A percentile compares a stretch with the other conserved stretches of the same genome.
phyloP scores from a whole-genome alignment of 2,888 invertebrate genomes.

The Magallana nippona region DNA sequence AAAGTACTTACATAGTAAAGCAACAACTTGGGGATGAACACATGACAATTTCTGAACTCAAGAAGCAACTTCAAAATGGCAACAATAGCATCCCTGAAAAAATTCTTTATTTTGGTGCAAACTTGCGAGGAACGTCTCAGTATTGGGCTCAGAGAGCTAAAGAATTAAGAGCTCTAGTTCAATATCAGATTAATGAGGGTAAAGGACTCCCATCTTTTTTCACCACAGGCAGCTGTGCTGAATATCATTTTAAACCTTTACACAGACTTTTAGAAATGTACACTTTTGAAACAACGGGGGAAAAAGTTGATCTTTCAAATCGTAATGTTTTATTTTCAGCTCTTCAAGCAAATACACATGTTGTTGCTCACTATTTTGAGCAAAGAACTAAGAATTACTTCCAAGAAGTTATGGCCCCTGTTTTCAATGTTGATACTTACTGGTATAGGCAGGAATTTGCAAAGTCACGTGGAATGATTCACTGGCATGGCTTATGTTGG shows the following conservation, averaged over 20 bases:
- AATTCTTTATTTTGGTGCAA: slow-evolving; percentile 49
- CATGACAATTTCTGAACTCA: slow-evolving; percentile 37
- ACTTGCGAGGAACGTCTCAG: slow-evolving; percentile 52
- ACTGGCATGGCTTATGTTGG: slow-evolving; percentile 60
- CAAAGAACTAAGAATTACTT: slow-evolving; percentile 51
- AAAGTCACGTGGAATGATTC: slow-evolving; percentile 42
- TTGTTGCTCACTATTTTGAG: slow-evolving; percentile 56
- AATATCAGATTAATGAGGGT: slow-evolving; percentile 53
- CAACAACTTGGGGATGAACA: slow-evolving; percentile 49
- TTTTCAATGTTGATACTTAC: slow-evolving; percentile 53
- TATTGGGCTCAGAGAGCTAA: slow-evolving; percentile 54
- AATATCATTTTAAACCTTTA: slow-evolving; percentile 48
- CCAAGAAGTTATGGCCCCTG: slow-evolving; percentile 49
- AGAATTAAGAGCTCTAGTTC: slow-evolving; percentile 49
- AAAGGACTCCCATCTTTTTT: slow-evolving; percentile 50
- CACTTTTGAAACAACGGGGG: slow-evolving; percentile 32
- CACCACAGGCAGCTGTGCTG: slow-evolving; percentile 50
- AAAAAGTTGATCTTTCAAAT: slow-evolving; percentile 37
- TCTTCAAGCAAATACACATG: slow-evolving; percentile 51
- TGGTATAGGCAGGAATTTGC: slow-evolving; percentile 37
- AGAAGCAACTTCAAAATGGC: slow-evolving; percentile 43
- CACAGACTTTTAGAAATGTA: slow-evolving; percentile 28
- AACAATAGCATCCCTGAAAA: slow-evolving; percentile 40
- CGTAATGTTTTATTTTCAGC: slow-evolving; percentile 19
- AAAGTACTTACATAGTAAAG: slow-evolving; percentile 44